Conservation (phyloP, 1,140 invertebrate species). For the Mizuhopecten yessoensis region DNA sequence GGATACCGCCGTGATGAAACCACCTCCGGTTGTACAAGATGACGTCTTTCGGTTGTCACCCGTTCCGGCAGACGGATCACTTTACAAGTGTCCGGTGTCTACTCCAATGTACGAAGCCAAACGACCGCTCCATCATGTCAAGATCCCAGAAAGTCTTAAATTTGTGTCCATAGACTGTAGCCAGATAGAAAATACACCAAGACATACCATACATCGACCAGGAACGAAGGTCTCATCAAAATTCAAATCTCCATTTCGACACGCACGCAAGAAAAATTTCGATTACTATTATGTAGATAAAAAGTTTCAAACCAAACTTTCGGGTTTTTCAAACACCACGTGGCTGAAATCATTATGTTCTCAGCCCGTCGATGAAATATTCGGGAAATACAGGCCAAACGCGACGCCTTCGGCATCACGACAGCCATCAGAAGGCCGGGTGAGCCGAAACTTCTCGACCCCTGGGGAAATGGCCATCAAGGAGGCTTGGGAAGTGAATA, state of each 20-base stretch:
- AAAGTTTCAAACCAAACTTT: slow-evolving; percentile 57
- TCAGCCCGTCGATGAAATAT: slow-evolving; percentile 62
- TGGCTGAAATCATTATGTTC: slow-evolving; percentile 57
- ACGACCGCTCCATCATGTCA: slow-evolving; percentile 45
- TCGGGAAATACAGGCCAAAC: slow-evolving; percentile 57
- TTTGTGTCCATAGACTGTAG: slow-evolving; percentile 63
- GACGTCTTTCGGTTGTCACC: slow-evolving; percentile 57
- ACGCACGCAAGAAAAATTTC: slow-evolving; percentile 56
- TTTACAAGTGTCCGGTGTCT: slow-evolving; percentile 59
- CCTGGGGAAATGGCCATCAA: slow-evolving; percentile 55
- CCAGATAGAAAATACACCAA: slow-evolving; percentile 55
- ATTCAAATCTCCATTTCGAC: slow-evolving; percentile 38
- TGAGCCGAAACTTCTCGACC: slow-evolving; percentile 50
- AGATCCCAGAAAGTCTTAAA: slow-evolving; percentile 62
- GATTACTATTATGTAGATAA: slow-evolving; percentile 65
- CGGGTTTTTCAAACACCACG: slow-evolving; percentile 49
- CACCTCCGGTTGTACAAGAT: slow-evolving; percentile 12
- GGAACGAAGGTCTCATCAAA: not conserved
- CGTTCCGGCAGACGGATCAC: slow-evolving; percentile 52
- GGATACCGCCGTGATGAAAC: not conserved
- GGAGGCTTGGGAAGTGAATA: slow-evolving; percentile 61
- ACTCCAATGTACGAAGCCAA: slow-evolving; percentile 54
- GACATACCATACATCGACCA: slow-evolving; percentile 46
- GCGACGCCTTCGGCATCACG: slow-evolving; percentile 43
- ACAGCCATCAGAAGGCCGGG: slow-evolving; percentile 20